Percentiles rank a stretch among this genome's conserved stretches.
These are phyloP conservation scores for Ariolimax columbianus DNA, from an alignment of 2,888 invertebrate genomes.

Conservation along the genomic window DNA sequence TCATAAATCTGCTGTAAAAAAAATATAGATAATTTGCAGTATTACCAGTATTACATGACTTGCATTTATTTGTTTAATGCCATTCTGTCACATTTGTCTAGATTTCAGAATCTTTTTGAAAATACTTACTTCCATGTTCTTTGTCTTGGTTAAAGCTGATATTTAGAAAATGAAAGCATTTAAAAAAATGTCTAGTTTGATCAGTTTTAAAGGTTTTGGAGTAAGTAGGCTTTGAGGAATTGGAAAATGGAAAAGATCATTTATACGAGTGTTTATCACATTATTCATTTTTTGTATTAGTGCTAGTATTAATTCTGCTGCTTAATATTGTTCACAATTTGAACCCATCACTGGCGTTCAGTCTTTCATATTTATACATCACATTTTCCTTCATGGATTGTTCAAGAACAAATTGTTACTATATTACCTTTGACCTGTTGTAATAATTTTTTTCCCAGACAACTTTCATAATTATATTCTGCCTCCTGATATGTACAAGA, in stretches of 20 bases:
- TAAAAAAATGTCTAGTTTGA: neutral
- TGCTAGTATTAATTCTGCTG: constrained; percentile 1
- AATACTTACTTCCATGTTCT: neutral
- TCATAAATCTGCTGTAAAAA: neutral
- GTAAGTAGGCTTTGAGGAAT: too few species aligned
- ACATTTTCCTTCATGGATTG: neutral
- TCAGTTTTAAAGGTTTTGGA: neutral
- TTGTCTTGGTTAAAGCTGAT: neutral
- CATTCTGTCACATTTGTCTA: neutral
- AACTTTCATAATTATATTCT: neutral
- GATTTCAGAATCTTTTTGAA: neutral
- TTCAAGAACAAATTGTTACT: constrained; percentile 1
- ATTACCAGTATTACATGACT: neutral
- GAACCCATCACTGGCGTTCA: neutral
- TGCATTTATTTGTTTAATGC: neutral
- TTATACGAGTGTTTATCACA: neutral
- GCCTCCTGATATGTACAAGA: neutral
- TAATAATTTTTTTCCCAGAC: neutral
- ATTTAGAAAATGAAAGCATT: neutral
- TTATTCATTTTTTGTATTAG: neutral
- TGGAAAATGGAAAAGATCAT: neutral
- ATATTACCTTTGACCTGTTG: neutral
- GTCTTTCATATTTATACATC: constrained; percentile 31
- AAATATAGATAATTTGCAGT: neutral
- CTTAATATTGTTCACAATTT: constrained; percentile 9